Percentiles rank a stretch among this genome's conserved stretches.
phyloP scores from a whole-genome alignment of 1,140 invertebrate genomes.

The Drosophila pseudoobscura region DNA sequence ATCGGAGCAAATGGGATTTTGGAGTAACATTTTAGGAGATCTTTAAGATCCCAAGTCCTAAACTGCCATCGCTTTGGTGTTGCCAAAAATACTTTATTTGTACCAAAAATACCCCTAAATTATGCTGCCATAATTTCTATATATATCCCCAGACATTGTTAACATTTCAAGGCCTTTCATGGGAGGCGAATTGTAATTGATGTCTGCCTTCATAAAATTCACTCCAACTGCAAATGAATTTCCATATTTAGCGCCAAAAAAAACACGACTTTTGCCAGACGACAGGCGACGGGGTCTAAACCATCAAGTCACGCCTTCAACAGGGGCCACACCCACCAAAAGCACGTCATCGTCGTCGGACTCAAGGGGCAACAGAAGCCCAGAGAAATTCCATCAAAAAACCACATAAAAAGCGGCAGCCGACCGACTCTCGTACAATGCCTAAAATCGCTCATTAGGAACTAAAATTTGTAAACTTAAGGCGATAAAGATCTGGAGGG shows the following conservation, averaged over 20 bases:
- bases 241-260: conserved; percentile 34
- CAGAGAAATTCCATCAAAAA: conserved; percentile 35
- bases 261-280: conserved; percentile 35
- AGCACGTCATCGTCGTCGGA: conserved; percentile 35
- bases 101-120: background rate
- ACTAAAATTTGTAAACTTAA: conserved; percentile 77
- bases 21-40: too few species aligned
- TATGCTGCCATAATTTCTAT: too few species aligned
- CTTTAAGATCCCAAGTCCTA: too few species aligned
- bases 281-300: conserved; percentile 44
- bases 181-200: conserved; percentile 13
- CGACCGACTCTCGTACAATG: conserved; percentile 44
- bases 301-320: conserved; percentile 66
- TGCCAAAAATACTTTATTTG: too few species aligned
- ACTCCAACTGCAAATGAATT: conserved; percentile 24
- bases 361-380: conserved; percentile 10
- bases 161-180: background rate
- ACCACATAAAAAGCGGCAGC: conserved; percentile 72
- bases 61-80: too few species aligned
- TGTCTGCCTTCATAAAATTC: background rate
- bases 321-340: conserved; percentile 58
- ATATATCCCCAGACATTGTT: background rate
- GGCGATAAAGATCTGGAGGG: conserved; percentile 65
- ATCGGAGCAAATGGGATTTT: too few species aligned
- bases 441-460: conserved; percentile 79